phyloP scores from a whole-genome alignment of 2,797 vertebrate genomes.

The Graptemys geographica region DNA sequence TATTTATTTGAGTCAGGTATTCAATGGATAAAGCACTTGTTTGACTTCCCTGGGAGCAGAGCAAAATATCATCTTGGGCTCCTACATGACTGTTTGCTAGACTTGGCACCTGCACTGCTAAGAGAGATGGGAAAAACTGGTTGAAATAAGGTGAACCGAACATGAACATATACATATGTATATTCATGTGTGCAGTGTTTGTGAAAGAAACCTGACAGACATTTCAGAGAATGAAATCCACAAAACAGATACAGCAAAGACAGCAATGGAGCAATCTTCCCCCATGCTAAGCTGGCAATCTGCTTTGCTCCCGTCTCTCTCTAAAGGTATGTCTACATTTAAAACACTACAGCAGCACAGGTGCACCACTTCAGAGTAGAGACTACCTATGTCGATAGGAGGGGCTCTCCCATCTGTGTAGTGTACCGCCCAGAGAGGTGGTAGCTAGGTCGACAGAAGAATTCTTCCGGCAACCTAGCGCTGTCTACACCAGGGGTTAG shows the following conservation, averaged over 20 bases:
- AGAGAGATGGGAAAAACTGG: neutral
- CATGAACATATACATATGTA: neutral
- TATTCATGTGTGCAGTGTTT: neutral
- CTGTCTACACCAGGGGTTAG: no score
- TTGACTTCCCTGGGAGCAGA: neutral
- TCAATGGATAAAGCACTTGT: neutral
- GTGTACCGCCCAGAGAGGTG: no score
- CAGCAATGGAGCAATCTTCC: neutral
- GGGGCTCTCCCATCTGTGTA: no score
- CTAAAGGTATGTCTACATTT: no score
- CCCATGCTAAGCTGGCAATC: neutral
- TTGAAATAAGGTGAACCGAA: neutral
- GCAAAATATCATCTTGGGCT: neutral
- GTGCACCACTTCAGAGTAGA: no score
- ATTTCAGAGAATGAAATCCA: neutral
- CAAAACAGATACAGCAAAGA: neutral
- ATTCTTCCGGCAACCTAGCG: no score
- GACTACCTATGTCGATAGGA: no score
- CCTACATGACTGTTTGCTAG: neutral
- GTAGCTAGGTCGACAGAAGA: no score
- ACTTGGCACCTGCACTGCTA: neutral
- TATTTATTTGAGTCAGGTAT: neutral
- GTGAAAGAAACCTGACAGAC: neutral
- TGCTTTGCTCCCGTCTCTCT: neutral
- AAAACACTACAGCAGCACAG: no score